Evolutionary conservation across 64 coral and sea anemone species (phyloP), one percentile per base, ranked within the genome.

Genomic region (Actinia tenebrosa): DNA sequence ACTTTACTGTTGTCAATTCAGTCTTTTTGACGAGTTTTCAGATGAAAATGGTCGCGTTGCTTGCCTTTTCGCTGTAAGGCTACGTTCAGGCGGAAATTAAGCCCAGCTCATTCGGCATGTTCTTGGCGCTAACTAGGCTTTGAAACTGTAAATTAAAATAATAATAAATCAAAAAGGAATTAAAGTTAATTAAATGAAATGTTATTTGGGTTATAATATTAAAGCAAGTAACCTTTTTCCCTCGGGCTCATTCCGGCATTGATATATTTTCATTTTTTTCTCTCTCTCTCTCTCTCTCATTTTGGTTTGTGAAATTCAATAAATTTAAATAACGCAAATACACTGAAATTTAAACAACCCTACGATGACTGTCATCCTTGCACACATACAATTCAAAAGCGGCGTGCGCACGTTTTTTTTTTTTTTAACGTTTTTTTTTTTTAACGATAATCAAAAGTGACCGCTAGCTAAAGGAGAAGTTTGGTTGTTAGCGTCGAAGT

Each of bases 161-260:
- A 75, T 75, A 15, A 75, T 42, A 42, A 75, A 75, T 75, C 69
- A 75, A 75, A 75, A 75, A 43, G 23, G 69, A 75, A 75, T 75
- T 75, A 75, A 75, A 75, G 8, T 19, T 75, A 75, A 75, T 75
- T 75, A 42, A 75, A 30, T 10, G 69, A 75, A 42, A 43, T 75
- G 69, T 2, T 75, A 26, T 75, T 75, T 75, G 69, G 69, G 69
- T 75, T 75, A 75, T 75, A 14, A 25, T 10, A 75, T 75, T 75
- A 75, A 75, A 75, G 27, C 23, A 37, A 75, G 26, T 30, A 75
- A 13, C 42, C 14, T 0, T 30, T 42, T 9, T 75, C 10, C 69
- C 25, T 75, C 27, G 25, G 69, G 69, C 69, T 9, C 3, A 30
- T 30, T 27, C 11, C 3, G 14, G n/a, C 42, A 13, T 15, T 42